phyloP scores from a whole-genome alignment of 2,113 vertebrate genomes.

The Boleophthalmus pectinirostris region DNA sequence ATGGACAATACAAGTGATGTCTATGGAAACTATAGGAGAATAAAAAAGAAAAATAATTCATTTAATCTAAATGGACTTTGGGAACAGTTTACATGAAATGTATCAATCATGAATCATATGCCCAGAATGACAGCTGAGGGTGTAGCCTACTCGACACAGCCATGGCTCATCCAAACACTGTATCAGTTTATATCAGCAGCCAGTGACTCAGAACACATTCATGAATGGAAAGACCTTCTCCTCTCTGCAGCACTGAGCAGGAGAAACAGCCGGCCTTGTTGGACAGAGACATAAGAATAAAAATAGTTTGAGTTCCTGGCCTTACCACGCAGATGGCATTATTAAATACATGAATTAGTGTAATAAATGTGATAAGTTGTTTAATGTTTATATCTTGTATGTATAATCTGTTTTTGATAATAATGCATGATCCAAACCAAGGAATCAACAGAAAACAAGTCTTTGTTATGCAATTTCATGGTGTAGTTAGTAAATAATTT shows the following conservation, averaged over 20 bases:
- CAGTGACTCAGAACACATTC: conserved; percentile 49
- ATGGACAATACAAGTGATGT: background rate
- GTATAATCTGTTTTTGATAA: too few relatives aligned
- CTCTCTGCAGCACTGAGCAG: conserved; percentile 24
- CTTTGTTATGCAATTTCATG: too few relatives aligned
- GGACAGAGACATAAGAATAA: conserved; percentile 2
- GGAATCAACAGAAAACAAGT: too few relatives aligned
- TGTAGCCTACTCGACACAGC: conserved; percentile 26
- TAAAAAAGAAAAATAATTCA: background rate
- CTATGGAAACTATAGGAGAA: background rate
- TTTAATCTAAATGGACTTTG: background rate
- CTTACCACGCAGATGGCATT: too few relatives aligned
- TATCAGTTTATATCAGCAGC: conserved; percentile 42
- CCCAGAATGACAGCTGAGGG: conserved; percentile 14
- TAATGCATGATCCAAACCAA: too few relatives aligned
- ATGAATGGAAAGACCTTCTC: conserved; percentile 34
- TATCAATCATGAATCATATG: background rate
- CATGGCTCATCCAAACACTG: conserved; percentile 67
- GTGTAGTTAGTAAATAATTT: too few relatives aligned
- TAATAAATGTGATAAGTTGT: too few relatives aligned
- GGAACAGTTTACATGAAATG: conserved; percentile 15
- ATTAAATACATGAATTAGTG: background rate
- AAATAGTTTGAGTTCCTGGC: background rate
- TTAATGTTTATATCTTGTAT: too few relatives aligned
- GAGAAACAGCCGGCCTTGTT: conserved; percentile 18